Conservation (phyloP, 2,113 vertebrate genomes). For the Perca schrenkii region DNA sequence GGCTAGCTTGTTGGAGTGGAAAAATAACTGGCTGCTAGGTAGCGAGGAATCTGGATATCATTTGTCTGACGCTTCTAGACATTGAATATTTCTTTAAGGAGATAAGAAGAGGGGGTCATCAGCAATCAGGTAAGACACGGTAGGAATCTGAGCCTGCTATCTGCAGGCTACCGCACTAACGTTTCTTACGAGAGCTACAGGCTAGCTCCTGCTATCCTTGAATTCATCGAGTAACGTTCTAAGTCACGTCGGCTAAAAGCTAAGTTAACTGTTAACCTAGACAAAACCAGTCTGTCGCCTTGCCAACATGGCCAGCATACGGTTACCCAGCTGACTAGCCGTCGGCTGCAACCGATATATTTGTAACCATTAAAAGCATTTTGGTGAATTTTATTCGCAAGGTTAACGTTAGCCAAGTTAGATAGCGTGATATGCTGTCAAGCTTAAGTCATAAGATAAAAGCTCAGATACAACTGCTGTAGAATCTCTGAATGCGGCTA, state of each 20-base stretch:
- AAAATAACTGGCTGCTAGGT: slow-evolving; percentile 35
- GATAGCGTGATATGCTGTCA: slow-evolving; percentile 55
- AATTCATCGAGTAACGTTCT: slow-evolving; percentile 35
- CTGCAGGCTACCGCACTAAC: slow-evolving; percentile 33
- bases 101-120: slow-evolving; percentile 53
- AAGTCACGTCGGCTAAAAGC: slow-evolving; percentile 56
- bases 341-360: background rate
- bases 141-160: slow-evolving; percentile 46
- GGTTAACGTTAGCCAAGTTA: slow-evolving; percentile 38
- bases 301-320: slow-evolving; percentile 61
- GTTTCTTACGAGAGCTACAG: slow-evolving; percentile 42
- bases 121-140: slow-evolving; percentile 71
- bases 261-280: slow-evolving; percentile 55
- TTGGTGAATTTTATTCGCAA: background rate
- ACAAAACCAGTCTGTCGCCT: slow-evolving; percentile 40
- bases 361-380: background rate
- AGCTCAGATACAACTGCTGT: slow-evolving; percentile 17
- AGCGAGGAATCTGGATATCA: slow-evolving; percentile 26
- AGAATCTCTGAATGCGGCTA: background rate
- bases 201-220: slow-evolving; percentile 40
- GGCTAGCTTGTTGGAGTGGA: slow-evolving; percentile 61
- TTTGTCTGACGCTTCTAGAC: slow-evolving; percentile 19
- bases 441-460: slow-evolving; percentile 36
- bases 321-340: slow-evolving; percentile 24
- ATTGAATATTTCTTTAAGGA: slow-evolving; percentile 19